Base-by-base conservation (phyloP, 2,888 invertebrate genomes). In the Mongoloraphidia duomilia region DNA sequence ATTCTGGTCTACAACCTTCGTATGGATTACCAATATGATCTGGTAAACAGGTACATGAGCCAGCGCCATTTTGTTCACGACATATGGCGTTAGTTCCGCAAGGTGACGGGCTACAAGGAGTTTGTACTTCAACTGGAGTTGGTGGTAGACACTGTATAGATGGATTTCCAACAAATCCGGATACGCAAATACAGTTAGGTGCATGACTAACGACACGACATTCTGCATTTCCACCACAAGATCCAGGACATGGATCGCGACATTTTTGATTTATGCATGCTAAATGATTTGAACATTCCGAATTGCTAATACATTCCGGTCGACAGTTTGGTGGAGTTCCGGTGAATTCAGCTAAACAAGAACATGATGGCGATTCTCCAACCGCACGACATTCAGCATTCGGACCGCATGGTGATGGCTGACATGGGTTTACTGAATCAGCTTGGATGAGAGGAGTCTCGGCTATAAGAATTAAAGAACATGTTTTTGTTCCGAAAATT, bases 201-300 rank as follows among this genome's bases (percentile, higher is more conserved):
- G 85, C 77, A 63, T 86, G 84, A 60, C 83, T 86, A 36, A 83
- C 72, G 2, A 84, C 85, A 49, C 79, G 74, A 61, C 88, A 89
- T 59, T 82, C 77, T 8, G 86, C 76, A 60, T 83, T 84, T 9
- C 70, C 58, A 34, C 85, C 86, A 65, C 88, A 88, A 5, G 79
- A 70, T 35, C 77, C 77, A 34, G 76, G 71, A 59, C 86, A 87
- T 13, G 86, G 86, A 65, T 87, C 82, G 50, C 69, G 69, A 64
- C 88, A 88, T 70, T 83, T 85, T 61, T 81, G 77, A 64, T 82
- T 83, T 41, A 82, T 77, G 63, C 88, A 89, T 5, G 86, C 83
- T 53, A 77, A 68, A 55, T 77, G 72, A 55, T 72, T 75, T 11
- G 76, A 63, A 62, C 87, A 88, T 65, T 88, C 86, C 8, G 79